Evolutionary conservation across 2,113 vertebrate genomes (phyloP), one percentile per base, ranked within the genome.

Genomic region (Heptranchias perlo): DNA sequence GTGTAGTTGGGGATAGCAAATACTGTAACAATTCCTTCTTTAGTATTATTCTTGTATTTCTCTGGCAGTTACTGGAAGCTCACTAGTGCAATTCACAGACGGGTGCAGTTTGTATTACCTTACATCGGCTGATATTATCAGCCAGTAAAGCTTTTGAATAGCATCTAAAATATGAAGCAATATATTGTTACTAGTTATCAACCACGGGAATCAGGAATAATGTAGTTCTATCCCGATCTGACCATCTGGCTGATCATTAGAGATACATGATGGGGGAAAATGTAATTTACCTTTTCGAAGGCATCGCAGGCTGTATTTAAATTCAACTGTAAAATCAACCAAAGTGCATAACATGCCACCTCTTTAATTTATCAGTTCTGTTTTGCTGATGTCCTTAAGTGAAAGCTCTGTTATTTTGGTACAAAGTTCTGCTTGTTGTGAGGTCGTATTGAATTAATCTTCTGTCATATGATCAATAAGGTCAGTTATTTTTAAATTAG

Each of bases 181-280:
- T 73, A 7, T 93, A 44, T 58, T 91, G 47, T n/a, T 62, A 62
- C 25, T 3, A 62, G n/a, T 39, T 95, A 16, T 14, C 65, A 47
- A 31, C 67, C 52, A 95, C 73, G 65, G 87, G 65, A 95, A 95
- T 65, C 92, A 65, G 62, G 39, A 94, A 67, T 67, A 0, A 94
- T 62, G 61, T 49, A 28, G 62, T 25, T 65, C 62, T 47, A 4
- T 49, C 39, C 92, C 13, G 8, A 47, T 69, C 44, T 95, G 47
- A 95, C 94, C 44, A 95, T 69, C 94, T 95, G 65, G 44, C 25
- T 73, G 64, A 73, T 31, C 94, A 73, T 69, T 47, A 95, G 94
- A 52, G 39, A 16, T 25, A 49, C 39, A 47, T 14, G 44, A 67
- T 69, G 44, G n/a, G 28, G 13, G 14, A 69, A 91, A 69, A 95